These are phyloP conservation scores for Drosophila sordidapex DNA, from an alignment of 2,888 invertebrate species.

Conservation along the genomic window DNA sequence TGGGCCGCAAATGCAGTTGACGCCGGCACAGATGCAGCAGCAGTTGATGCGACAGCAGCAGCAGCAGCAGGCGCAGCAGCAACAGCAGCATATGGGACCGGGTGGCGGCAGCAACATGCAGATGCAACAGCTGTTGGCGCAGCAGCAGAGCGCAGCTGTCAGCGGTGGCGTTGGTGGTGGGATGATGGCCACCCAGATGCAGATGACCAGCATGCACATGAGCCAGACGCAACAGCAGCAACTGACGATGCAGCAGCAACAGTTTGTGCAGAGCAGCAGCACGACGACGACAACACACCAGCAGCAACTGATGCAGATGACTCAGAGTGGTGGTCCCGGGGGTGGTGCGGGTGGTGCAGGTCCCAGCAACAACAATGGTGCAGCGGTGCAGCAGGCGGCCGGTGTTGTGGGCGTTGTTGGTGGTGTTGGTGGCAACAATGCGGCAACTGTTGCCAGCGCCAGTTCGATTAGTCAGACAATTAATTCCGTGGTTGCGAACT, in stretches of 20 bases:
- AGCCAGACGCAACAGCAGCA: conserved; percentile 86
- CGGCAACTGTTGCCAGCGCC: conserved; percentile 71
- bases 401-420: conserved; percentile 39
- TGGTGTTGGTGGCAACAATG: conserved; percentile 38
- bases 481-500: conserved; percentile 84
- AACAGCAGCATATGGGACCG: conserved; percentile 82
- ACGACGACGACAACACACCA: conserved; percentile 82
- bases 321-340: conserved; percentile 39
- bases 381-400: conserved; percentile 9
- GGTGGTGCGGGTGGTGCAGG: conserved; percentile 31
- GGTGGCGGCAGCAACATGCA: conserved; percentile 77
- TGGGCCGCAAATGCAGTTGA: conserved; percentile 83
- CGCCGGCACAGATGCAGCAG: conserved; percentile 86
- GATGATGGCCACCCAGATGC: conserved; percentile 83
- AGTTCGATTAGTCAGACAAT: conserved; percentile 84
- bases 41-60: conserved; percentile 84
- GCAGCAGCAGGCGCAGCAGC: conserved; percentile 83
- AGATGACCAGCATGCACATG: conserved; percentile 90
- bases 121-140: conserved; percentile 83
- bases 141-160: conserved; percentile 62
- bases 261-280: conserved; percentile 83
- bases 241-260: conserved; percentile 82
- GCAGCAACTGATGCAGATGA: conserved; percentile 84
- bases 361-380: conserved; percentile 53
- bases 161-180: conserved; percentile 58